These are phyloP conservation scores for Oncorhynchus kisutch DNA, from an alignment of 2,113 vertebrate species.

Conservation along the genomic window DNA sequence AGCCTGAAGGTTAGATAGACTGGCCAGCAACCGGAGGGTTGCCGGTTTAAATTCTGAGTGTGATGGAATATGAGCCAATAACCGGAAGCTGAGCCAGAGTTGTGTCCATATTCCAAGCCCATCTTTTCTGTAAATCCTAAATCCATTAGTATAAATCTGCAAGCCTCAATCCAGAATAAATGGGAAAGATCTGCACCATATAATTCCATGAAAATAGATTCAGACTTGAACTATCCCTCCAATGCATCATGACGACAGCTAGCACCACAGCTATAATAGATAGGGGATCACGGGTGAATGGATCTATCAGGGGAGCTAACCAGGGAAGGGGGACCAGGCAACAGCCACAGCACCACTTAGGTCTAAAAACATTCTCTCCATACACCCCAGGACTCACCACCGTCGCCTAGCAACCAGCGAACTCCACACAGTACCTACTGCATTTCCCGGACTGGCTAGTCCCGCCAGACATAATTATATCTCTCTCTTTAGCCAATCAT, in stretches of 20 bases:
- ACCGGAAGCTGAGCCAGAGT: not conserved
- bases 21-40: no score
- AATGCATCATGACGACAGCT: not conserved
- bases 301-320: not conserved
- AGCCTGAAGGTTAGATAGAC: not conserved
- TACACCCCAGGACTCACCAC: constrained; percentile 29
- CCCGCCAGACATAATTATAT: constrained; percentile 71
- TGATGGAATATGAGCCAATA: no score
- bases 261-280: not conserved
- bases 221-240: not conserved
- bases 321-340: not conserved
- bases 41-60: no score
- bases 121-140: not conserved
- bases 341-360: constrained; percentile 6
- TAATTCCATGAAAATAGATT: no score
- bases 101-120: not conserved
- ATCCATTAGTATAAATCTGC: no score
- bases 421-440: constrained; percentile 56
- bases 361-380: constrained; percentile 22
- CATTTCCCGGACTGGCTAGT: constrained; percentile 58
- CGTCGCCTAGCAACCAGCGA: constrained; percentile 68
- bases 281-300: no score
- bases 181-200: no score
- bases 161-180: no score
- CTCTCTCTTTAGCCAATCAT: constrained; percentile 62